Percentiles rank a stretch among this genome's conserved stretches.
Evolutionary conservation across 2,797 vertebrate species (phyloP).

Genomic region (Clangula hyemalis): DNA sequence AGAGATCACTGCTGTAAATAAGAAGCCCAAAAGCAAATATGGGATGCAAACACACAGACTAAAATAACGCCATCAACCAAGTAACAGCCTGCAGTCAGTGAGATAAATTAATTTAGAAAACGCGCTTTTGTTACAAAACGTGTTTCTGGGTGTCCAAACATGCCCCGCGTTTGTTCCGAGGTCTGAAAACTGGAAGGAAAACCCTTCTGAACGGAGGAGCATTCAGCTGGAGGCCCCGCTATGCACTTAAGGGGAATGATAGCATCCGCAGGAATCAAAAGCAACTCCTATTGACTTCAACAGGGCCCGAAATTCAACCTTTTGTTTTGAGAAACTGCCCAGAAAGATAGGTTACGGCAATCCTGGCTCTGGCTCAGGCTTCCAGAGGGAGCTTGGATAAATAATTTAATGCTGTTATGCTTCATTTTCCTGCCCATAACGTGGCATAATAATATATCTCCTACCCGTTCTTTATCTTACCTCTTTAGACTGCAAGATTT

Average conservation of each 20-base stretch:
- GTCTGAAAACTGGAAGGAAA: not conserved
- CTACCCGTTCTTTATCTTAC: not conserved
- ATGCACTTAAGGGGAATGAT: not conserved
- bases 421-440: slow-evolving; percentile 8
- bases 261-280: not conserved
- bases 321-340: not conserved
- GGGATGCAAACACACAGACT: accelerated
- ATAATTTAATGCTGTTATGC: not conserved
- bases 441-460: not conserved
- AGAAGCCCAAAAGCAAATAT: not conserved
- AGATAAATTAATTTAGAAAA: not conserved
- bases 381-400: not conserved
- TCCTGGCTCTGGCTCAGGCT: not conserved
- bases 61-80: not conserved
- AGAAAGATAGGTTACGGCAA: not conserved
- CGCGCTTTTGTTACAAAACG: not conserved
- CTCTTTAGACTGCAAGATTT: not conserved
- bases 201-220: not conserved
- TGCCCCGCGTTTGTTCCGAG: not conserved
- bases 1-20: too few species aligned
- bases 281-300: not conserved
- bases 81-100: not conserved
- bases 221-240: not conserved
- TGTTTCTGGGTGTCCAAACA: not conserved
- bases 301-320: not conserved